These are phyloP conservation scores for Orchestia grillus DNA, from an alignment of 1,140 invertebrate species.

Conservation along the genomic window DNA sequence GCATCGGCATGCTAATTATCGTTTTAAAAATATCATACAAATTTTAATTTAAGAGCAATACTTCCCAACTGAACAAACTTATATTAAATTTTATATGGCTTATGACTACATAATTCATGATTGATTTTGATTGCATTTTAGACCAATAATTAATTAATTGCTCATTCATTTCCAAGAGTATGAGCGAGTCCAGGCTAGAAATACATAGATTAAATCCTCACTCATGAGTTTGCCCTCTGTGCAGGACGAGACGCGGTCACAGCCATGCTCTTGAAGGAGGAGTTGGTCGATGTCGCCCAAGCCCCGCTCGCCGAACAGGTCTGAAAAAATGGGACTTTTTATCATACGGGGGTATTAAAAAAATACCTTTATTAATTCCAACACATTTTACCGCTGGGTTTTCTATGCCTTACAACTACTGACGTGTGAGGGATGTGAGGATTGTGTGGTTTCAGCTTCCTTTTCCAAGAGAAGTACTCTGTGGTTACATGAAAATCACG, in stretches of 20 bases:
- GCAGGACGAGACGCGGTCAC: neutral
- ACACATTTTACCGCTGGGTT: no score
- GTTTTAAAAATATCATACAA: neutral
- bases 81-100: neutral
- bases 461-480: no score
- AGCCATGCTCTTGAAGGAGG: slow-evolving; percentile 46
- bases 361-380: no score
- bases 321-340: neutral
- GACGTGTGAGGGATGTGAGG: no score
- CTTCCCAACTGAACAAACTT: neutral
- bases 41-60: neutral
- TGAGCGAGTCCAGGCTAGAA: neutral
- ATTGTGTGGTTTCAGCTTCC: no score
- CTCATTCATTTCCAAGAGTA: neutral
- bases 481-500: no score
- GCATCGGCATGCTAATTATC: neutral
- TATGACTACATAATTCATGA: neutral
- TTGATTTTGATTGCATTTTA: neutral
- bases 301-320: slow-evolving; percentile 50
- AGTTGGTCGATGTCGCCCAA: neutral
- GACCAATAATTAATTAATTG: neutral
- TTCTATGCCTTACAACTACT: no score
- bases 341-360: no score
- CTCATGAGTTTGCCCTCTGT: neutral
- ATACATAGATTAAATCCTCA: neutral